Evolutionary conservation across 2,888 invertebrate genomes (phyloP).

Genomic region (Drosophila colorata): DNA sequence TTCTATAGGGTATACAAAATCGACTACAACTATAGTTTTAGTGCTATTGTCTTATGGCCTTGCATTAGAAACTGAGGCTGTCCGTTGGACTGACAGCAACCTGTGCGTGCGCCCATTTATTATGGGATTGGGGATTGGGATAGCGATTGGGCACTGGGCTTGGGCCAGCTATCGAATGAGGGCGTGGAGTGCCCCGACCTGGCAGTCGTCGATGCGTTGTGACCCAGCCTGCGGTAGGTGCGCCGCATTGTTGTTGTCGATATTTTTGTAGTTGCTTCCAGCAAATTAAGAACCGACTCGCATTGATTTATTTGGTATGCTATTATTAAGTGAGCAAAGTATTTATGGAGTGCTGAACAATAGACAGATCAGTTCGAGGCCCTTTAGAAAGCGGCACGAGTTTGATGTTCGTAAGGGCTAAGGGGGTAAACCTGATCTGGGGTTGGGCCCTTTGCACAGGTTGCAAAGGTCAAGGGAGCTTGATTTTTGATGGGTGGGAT

Average conservation of each 20-base stretch:
- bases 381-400: slow-evolving; percentile 36
- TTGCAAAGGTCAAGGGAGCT: slow-evolving; percentile 35
- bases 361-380: slow-evolving; percentile 23
- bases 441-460: slow-evolving; percentile 20
- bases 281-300: slow-evolving; percentile 61
- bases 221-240: slow-evolving; percentile 53
- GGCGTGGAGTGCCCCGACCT: slow-evolving; percentile 44
- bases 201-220: slow-evolving; percentile 36
- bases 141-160: slow-evolving; percentile 34
- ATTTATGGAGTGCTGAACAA: slow-evolving; percentile 65
- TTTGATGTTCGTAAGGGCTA: slow-evolving; percentile 22
- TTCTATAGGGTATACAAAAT: slow-evolving; percentile 26
- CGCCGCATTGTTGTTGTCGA: slow-evolving; percentile 22
- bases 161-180: slow-evolving; percentile 17
- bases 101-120: slow-evolving; percentile 57
- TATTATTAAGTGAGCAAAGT: slow-evolving; percentile 43
- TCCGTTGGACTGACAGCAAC: slow-evolving; percentile 38
- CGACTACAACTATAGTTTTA: slow-evolving; percentile 30
- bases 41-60: slow-evolving; percentile 43
- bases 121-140: slow-evolving; percentile 29
- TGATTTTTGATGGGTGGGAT: not conserved
- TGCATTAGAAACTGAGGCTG: slow-evolving; percentile 38
- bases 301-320: slow-evolving; percentile 69
- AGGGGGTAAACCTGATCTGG: not conserved
- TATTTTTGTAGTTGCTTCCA: slow-evolving; percentile 13